A percentile compares a stretch with the other conserved stretches of the same genome.
phyloP scores from a whole-genome alignment of 1,140 invertebrate species.

The Bombyx mori region ASM3026992v2 NC_085109.1:10907001-10907500 shows the following conservation, averaged over 20 bases:
- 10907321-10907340: constrained; percentile 6
- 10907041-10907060: constrained; percentile 50
- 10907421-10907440: constrained; percentile 49
- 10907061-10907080: constrained; percentile 56
- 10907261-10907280: too few species aligned
- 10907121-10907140: background rate
- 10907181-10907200: background rate
- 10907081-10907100: constrained; percentile 16
- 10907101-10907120: background rate
- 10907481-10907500: too few species aligned
- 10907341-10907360: constrained; percentile 53
- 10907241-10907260: constrained; percentile 7
- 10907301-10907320: too few species aligned
- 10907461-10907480: background rate
- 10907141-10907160: background rate
- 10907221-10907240: background rate
- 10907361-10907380: constrained; percentile 61
- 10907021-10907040: constrained; percentile 57
- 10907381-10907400: constrained; percentile 57
- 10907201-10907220: background rate
- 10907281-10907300: too few species aligned
- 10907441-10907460: constrained; percentile 24
- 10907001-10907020: constrained; percentile 53
- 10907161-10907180: background rate
- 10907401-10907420: constrained; percentile 53